Evolutionary conservation across 2,888 invertebrate genomes (phyloP), one percentile per base, ranked within the genome.

Genomic region (Belgica antarctica): DNA sequence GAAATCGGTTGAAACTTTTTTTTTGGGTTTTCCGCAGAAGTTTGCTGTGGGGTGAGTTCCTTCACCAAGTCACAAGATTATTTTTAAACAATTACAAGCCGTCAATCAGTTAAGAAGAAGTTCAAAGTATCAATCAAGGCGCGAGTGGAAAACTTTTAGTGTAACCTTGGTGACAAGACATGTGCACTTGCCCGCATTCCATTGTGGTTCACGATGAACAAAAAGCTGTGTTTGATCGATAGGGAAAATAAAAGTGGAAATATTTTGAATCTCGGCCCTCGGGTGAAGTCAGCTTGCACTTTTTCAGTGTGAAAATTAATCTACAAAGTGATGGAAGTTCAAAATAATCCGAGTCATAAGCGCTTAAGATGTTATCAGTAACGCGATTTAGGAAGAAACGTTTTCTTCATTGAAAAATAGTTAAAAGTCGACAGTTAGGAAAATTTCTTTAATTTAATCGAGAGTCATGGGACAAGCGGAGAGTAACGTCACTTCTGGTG

Each of bases 401-500:
- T 41, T 41, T 12, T 15, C 41, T 41, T 41, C n/a, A n/a, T n/a
- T n/a, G n/a, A n/a, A n/a, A n/a, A n/a, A n/a, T 34, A 15, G 7
- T 46, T 22, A 12, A 59, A 59, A 59, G 59, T 8, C 8, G 52
- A 52, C 25, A 59, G 4, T 15, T n/a, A 47, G 36, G 7, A 47
- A 47, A 47, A n/a, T n/a, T n/a, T n/a, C 12, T 47, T 31, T 62
- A 57, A 68, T n/a, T n/a, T n/a, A n/a, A n/a, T n/a, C n/a, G n/a
- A n/a, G n/a, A n/a, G 57, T 31, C n/a, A 88, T 88, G 90, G 91
- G 91, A 77, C 91, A 91, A 82, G 90, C 90, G 1, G 90, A 91
- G 76, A 90, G 90, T 75, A 91, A 91, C 80, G 96, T 96, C 1
- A 92, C 94, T 0, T 93, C 92, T 79, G 95, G 94, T 52, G 95